Evolutionary conservation across 2,797 vertebrate genomes (phyloP).

Genomic region (Hipposideros larvatus): DNA sequence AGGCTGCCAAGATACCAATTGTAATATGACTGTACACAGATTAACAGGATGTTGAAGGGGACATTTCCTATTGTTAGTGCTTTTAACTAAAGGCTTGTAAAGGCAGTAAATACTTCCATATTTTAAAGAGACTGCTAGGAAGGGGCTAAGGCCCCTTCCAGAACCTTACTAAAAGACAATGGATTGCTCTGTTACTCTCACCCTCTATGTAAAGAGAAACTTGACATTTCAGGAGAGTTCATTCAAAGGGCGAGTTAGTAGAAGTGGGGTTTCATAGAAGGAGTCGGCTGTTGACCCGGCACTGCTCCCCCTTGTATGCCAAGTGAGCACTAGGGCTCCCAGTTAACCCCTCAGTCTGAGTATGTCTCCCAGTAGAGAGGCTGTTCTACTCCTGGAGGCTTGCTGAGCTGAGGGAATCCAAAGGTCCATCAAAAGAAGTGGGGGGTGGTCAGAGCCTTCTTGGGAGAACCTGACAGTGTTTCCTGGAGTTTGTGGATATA

Average conservation of each 20-base stretch:
- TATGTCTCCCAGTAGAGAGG: neutral
- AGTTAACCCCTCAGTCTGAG: neutral
- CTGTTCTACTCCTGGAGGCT: too few relatives aligned
- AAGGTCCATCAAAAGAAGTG: too few relatives aligned
- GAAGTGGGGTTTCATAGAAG: neutral
- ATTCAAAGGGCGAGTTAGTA: neutral
- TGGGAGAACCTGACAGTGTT: neutral
- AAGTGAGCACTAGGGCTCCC: fast-evolving
- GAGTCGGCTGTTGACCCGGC: neutral
- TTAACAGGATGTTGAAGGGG: neutral
- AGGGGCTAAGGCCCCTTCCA: neutral
- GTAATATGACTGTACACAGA: neutral
- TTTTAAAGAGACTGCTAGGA: neutral
- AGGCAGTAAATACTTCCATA: neutral
- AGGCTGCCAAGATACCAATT: neutral
- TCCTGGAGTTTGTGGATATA: neutral
- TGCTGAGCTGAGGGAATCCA: neutral
- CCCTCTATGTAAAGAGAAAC: neutral
- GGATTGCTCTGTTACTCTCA: neutral
- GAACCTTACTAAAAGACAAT: neutral
- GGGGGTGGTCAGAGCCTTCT: neutral
- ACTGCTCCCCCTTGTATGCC: fast-evolving
- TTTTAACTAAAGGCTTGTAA: neutral
- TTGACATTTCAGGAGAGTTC: neutral
- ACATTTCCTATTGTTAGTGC: neutral